phyloP scores from a whole-genome alignment of 2,888 invertebrate genomes.

The Schizotus pectinicornis region DNA sequence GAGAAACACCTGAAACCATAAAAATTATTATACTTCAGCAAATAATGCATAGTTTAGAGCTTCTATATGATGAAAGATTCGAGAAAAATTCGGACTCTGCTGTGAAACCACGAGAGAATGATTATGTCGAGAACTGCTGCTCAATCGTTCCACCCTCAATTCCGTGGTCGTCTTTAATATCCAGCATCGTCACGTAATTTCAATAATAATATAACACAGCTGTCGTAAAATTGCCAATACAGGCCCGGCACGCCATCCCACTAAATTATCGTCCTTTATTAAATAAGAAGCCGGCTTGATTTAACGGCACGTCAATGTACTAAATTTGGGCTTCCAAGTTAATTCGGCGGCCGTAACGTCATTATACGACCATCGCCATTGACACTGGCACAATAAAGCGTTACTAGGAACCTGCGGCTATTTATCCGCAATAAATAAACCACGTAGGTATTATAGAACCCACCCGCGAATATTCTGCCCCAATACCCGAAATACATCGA shows the following conservation, averaged over 20 bases:
- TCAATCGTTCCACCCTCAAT: too few relatives aligned
- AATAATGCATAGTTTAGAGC: too few relatives aligned
- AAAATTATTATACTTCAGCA: too few relatives aligned
- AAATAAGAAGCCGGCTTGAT: conserved; percentile 22
- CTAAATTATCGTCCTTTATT: conserved; percentile 25
- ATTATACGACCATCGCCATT: conserved; percentile 20
- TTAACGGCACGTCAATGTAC: conserved; percentile 26
- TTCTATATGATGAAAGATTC: too few relatives aligned
- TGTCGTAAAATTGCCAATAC: too few relatives aligned
- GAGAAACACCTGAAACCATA: too few relatives aligned
- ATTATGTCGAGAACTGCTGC: too few relatives aligned
- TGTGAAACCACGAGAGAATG: too few relatives aligned
- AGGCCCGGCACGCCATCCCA: not conserved
- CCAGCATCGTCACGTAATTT: too few relatives aligned
- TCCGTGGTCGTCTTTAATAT: too few relatives aligned
- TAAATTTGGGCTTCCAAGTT: conserved; percentile 17
- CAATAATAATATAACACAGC: too few relatives aligned
- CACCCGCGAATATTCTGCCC: conserved; percentile 2
- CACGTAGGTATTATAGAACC: conserved; percentile 3
- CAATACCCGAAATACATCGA: not conserved
- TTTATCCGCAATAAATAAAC: conserved; percentile 20
- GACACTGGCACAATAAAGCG: conserved; percentile 19
- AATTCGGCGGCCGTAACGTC: conserved; percentile 13
- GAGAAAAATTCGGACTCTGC: too few relatives aligned
- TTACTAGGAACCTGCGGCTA: conserved; percentile 2